Base-by-base conservation (phyloP, 2,113 vertebrate genomes). In the Sinocyclocheilus grahami region DNA sequence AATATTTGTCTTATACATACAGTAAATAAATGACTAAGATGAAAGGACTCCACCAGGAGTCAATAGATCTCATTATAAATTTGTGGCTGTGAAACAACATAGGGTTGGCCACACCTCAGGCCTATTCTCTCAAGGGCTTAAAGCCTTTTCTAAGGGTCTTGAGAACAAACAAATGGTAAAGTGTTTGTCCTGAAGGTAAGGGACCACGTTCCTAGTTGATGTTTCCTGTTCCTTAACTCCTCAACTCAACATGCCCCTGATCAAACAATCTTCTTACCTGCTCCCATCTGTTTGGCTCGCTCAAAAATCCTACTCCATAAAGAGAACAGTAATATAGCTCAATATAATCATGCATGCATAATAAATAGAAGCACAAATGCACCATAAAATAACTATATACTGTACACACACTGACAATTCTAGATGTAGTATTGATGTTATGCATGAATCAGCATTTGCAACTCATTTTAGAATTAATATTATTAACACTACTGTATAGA, bases 231-330 rank as follows among this genome's bases (percentile, higher is more conserved):
- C 69, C 11, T 72, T 48, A 48, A 14, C 39, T 77, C 24, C 22
- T 87, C 67, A 84, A 62, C 62, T 67, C 74, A n/a, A 42, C 81
- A 72, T 78, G 51, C 8, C 69, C 58, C 37, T 85, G 62, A 74
- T 51, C 48, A 58, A 24, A 71, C 71, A 62, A 37, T 33, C 77
- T 82, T 62, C 88, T 62, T 69, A 58, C 77, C n/a, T 83, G 76
- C 72, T 76, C 78, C 77, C 78, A 78, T 89, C 82, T 87, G 85
- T 85, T 85, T 10, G 48, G 12, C 27, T 65, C 48, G 22, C 12
- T 63, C 37, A 46, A 14, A 63, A 9, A 80, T 80, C 37, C 27
- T 3, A 37, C 42, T 72, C 9, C 60, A 78, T 75, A 27, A 7
- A 55, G 71, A 42, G 58, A 60, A 58, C 18, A 74, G 48, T 30